These are phyloP conservation scores for Sinella curviseta DNA, from an alignment of 1,140 invertebrate genomes.

Conservation along the genomic window DNA sequence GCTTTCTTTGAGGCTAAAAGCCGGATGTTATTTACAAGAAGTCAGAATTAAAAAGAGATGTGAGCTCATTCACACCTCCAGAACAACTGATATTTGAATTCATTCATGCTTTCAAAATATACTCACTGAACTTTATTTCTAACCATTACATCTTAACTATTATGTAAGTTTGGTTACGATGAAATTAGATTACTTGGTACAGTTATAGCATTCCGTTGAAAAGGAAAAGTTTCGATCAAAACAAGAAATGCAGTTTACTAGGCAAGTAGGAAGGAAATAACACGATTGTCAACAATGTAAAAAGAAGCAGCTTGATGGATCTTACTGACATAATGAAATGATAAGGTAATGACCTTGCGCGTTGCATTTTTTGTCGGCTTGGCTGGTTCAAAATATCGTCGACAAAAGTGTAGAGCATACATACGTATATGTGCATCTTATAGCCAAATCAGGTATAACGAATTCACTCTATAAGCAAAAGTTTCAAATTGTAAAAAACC, in stretches of 20 bases:
- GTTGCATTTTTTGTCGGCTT: neutral
- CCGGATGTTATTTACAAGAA: neutral
- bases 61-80: neutral
- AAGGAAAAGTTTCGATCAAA: too few species aligned
- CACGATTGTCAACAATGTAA: too few species aligned
- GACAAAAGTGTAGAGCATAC: too few species aligned
- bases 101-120: neutral
- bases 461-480: neutral
- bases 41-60: neutral
- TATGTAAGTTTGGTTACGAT: too few species aligned
- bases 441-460: neutral
- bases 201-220: too few species aligned
- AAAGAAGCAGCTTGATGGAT: neutral
- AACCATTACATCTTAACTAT: too few species aligned
- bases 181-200: too few species aligned
- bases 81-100: neutral
- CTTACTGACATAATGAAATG: neutral
- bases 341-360: conserved; percentile 12
- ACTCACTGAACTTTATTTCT: too few species aligned
- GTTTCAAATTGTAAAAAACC: neutral
- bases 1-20: neutral
- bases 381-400: too few species aligned
- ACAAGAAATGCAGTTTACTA: too few species aligned
- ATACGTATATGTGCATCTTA: neutral
- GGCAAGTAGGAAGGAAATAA: neutral